Base-by-base conservation (phyloP, 2,888 invertebrate genomes). In the Lochmaea capreae region DNA sequence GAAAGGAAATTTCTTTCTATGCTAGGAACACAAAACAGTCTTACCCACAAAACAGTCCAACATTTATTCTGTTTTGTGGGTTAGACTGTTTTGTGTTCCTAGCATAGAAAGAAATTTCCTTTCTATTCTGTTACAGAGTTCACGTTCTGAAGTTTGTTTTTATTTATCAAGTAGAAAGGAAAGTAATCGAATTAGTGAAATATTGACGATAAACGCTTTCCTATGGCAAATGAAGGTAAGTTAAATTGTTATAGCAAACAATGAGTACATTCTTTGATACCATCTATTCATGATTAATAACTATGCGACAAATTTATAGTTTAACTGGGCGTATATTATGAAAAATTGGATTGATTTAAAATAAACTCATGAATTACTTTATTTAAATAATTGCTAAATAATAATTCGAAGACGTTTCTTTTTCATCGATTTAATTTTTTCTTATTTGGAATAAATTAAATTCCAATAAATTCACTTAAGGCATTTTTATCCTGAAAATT, bases 221-320 rank as follows among this genome's bases (percentile, higher is more conserved):
- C 65, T 61, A 71, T 71, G 71, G 71, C 65, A 71, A 54, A 43
- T 22, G 71, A 71, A 71, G 71, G 71, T 71, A 65, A 71, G 71
- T 58, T 54, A 11, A 42, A 65, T 2, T 62, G 1, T 49, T 59
- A 10, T 6, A 57, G 2, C 14, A 6, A 18, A 39, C 46, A 46
- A 11, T 46, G 14, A 12, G 14, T 46, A 5, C 5, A 46, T 46
- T 46, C 33, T 39, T 39, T 39, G 33, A 39, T 39, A 39, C 8
- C 33, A 39, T 0, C n/a, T 49, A 14, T 49, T 14, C 49, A 49
- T 49, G 49, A 1, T 49, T n/a, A 49, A 49, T 49, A 8, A 49
- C n/a, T 49, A 54, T 2, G 18, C 18, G 18, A 10, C 16, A 10
- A 1, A 54, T 16, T 54, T 54, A 5, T 54, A 9, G 3, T 3